These are phyloP conservation scores for Meriones unguiculatus DNA, from an alignment of 2,113 vertebrate genomes.

Conservation along the genomic window DNA sequence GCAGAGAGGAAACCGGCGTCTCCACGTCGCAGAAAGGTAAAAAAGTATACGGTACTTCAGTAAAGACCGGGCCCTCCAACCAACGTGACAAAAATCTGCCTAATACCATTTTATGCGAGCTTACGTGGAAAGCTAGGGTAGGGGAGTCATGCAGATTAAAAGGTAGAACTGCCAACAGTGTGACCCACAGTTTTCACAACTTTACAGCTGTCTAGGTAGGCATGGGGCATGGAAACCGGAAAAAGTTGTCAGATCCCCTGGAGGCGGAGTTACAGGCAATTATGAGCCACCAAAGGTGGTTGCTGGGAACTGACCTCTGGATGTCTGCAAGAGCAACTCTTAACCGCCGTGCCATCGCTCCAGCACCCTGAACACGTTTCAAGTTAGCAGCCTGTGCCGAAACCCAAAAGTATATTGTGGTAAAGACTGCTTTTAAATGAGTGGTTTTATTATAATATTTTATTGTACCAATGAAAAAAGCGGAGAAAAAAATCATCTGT, in stretches of 20 bases:
- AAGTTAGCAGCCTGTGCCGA: not conserved
- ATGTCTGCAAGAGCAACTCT: not conserved
- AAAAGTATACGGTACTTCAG: not conserved
- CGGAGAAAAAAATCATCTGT: not conserved
- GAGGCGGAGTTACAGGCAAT: not conserved
- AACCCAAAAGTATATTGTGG: not conserved
- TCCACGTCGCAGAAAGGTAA: conserved; percentile 92
- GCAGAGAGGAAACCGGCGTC: conserved; percentile 76
- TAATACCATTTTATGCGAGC: not conserved
- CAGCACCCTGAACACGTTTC: not conserved
- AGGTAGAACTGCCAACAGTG: not conserved
- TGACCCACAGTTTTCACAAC: rapidly evolving
- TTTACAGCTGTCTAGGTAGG: not conserved
- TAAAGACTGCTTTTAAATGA: conserved; percentile 1
- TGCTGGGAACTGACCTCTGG: not conserved
- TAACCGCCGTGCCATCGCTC: not conserved
- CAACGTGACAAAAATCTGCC: not conserved
- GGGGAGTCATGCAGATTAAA: not conserved
- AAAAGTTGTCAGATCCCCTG: not conserved
- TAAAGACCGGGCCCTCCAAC: rapidly evolving
- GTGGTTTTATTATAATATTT: not conserved
- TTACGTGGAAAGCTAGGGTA: not conserved
- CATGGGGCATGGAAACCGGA: no score
- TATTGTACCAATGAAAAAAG: not conserved
- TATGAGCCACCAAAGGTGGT: not conserved